phyloP scores from a whole-genome alignment of 2,113 vertebrate genomes.

The Onychostruthus taczanowskii region DNA sequence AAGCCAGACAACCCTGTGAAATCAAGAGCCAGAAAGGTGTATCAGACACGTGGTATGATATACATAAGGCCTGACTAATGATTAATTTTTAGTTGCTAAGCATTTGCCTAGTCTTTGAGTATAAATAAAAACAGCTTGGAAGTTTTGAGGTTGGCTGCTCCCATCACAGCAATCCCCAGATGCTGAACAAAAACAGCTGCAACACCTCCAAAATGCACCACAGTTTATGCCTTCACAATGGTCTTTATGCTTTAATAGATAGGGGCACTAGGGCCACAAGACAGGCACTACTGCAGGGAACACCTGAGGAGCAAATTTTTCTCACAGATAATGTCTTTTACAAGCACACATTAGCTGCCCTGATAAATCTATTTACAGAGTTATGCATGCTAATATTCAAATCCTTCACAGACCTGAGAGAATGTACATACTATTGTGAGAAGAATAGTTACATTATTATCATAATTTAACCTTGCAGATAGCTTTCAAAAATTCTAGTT shows the following conservation, averaged over 20 bases:
- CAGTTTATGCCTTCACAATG: background rate
- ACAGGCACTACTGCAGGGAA: background rate
- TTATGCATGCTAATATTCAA: background rate
- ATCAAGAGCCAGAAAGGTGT: background rate
- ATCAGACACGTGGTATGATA: background rate
- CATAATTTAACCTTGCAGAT: background rate
- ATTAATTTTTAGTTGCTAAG: background rate
- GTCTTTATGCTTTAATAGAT: background rate
- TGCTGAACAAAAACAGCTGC: background rate
- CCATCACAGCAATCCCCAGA: background rate
- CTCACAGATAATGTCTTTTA: background rate
- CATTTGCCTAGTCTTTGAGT: background rate
- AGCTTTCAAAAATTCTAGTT: background rate
- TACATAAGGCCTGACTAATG: background rate
- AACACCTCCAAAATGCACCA: background rate
- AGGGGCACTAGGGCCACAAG: too few species aligned
- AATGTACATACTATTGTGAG: background rate
- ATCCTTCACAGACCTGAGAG: background rate
- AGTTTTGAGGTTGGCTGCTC: background rate
- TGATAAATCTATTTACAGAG: background rate
- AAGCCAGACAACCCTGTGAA: background rate
- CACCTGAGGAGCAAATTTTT: background rate
- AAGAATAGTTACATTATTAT: background rate
- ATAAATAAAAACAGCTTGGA: background rate
- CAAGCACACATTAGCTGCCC: background rate